Conservation (phyloP, 2,888 invertebrate species). For the Chaitophorus viminalis region DNA sequence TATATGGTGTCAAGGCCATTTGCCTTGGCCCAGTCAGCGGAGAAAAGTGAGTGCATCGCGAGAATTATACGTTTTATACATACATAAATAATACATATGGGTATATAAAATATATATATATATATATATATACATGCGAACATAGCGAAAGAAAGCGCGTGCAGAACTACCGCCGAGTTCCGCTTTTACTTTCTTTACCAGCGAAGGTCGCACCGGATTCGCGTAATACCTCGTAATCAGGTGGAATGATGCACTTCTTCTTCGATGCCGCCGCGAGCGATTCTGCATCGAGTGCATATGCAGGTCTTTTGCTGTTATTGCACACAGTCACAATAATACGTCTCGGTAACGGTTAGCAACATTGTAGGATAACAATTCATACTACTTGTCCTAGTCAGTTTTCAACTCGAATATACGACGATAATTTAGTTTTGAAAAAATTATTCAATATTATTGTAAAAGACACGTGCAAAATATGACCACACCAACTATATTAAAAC, state of each 20-base stretch:
- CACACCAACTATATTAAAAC: not conserved
- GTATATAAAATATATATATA: not conserved
- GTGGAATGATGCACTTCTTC: not conserved
- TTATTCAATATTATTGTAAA: not conserved
- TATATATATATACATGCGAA: not conserved
- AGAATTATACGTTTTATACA: not conserved
- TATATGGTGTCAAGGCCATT: slow-evolving; percentile 60
- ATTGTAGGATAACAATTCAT: no score
- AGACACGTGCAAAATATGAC: not conserved
- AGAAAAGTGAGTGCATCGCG: slow-evolving; percentile 46
- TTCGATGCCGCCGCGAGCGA: not conserved
- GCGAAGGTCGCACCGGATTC: slow-evolving; percentile 44
- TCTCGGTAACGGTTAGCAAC: no score
- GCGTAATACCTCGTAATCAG: not conserved
- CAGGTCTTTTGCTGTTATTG: not conserved
- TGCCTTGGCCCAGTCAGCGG: slow-evolving; percentile 54
- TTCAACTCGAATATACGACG: no score
- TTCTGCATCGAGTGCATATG: not conserved
- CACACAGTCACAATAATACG: not conserved
- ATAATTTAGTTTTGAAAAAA: not conserved
- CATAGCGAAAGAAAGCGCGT: slow-evolving; percentile 46
- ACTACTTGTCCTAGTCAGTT: no score
- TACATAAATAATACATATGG: not conserved
- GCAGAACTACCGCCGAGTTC: slow-evolving; percentile 36
- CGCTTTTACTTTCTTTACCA: slow-evolving; percentile 54